Conservation (phyloP, 2,888 invertebrate genomes). For the Leptinotarsa juncta region DNA sequence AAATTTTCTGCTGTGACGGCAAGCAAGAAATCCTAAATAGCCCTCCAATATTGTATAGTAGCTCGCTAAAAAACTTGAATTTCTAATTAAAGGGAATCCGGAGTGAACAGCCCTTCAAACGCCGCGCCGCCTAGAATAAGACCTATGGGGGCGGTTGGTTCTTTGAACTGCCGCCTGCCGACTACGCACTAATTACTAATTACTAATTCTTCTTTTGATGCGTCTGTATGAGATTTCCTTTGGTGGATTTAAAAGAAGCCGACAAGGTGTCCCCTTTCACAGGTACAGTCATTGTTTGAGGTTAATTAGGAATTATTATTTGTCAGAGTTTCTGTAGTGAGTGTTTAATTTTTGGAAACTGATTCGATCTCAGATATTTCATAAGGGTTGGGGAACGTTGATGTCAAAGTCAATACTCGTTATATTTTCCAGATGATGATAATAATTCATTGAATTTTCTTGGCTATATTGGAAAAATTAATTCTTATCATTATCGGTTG, state of each 20-base stretch:
- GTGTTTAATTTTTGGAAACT: too few species aligned
- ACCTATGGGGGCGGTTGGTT: constrained; percentile 20
- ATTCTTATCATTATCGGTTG: too few species aligned
- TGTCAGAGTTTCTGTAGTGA: background rate
- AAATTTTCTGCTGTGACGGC: constrained; percentile 32
- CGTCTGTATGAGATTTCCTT: constrained; percentile 50
- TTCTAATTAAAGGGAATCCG: constrained; percentile 48
- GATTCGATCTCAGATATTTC: too few species aligned
- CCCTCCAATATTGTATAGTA: constrained; percentile 42
- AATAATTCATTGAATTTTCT: too few species aligned
- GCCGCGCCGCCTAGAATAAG: constrained; percentile 33
- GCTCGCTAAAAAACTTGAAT: constrained; percentile 45
- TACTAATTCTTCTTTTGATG: constrained; percentile 50
- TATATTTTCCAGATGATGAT: too few species aligned
- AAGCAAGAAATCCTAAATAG: constrained; percentile 30
- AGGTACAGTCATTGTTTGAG: constrained; percentile 29
- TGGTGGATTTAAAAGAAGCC: constrained; percentile 39
- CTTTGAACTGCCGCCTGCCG: constrained; percentile 54
- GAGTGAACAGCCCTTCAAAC: constrained; percentile 43
- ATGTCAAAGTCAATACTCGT: too few species aligned
- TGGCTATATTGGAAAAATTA: too few species aligned
- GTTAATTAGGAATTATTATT: constrained; percentile 30
- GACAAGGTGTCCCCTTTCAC: constrained; percentile 37
- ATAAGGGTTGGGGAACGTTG: too few species aligned
- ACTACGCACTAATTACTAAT: constrained; percentile 57